Evolutionary conservation across 2,888 invertebrate genomes (phyloP).

Genomic region (Platypus cylindrus): DNA sequence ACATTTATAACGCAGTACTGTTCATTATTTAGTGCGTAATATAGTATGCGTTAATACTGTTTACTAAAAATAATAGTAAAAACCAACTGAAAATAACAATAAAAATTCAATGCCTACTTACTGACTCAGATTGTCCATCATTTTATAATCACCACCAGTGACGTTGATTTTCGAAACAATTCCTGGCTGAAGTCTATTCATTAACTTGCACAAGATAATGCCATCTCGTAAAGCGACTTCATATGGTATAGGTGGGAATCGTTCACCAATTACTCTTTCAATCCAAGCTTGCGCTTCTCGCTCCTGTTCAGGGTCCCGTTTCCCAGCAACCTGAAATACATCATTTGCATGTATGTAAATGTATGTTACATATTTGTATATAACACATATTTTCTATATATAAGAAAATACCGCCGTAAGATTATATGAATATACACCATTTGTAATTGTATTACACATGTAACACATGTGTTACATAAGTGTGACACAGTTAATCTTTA

Average conservation of each 20-base stretch:
- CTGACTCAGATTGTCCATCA: conserved; percentile 93
- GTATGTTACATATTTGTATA: too few species aligned
- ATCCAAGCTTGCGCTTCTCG: conserved; percentile 76
- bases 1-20: too few species aligned
- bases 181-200: conserved; percentile 80
- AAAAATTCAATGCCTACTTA: conserved; percentile 38
- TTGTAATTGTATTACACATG: too few species aligned
- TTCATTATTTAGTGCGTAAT: too few species aligned
- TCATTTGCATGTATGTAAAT: too few species aligned
- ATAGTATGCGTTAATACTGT: too few species aligned
- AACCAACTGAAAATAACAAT: neutral
- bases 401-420: too few species aligned
- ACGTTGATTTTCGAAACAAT: conserved; percentile 72
- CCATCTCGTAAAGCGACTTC: conserved; percentile 75
- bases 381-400: too few species aligned
- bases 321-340: conserved; percentile 59
- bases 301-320: conserved; percentile 68
- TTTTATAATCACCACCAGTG: conserved; percentile 83
- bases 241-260: conserved; percentile 59
- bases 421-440: too few species aligned
- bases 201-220: conserved; percentile 73
- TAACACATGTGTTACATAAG: too few species aligned
- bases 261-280: conserved; percentile 65
- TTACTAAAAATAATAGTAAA: neutral
- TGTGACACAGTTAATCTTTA: too few species aligned